These are phyloP conservation scores for Acanthosoma haemorrhoidale DNA, from an alignment of 2,888 invertebrate species.

Conservation along the genomic window DNA sequence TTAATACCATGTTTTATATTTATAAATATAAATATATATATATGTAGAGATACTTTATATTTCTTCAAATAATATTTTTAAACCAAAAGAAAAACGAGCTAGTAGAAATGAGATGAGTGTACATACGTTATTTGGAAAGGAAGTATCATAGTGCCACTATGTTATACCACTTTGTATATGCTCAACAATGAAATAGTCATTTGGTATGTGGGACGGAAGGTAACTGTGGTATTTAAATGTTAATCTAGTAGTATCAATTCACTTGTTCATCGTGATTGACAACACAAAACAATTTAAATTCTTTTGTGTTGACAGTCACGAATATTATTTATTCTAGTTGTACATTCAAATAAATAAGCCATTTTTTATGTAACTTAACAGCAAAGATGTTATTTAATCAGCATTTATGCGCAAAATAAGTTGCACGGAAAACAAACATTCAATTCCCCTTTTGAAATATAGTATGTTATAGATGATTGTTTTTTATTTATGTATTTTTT, in stretches of 20 bases:
- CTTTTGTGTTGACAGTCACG: constrained; percentile 33
- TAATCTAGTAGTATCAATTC: constrained; percentile 13
- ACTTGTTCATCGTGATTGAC: constrained; percentile 19
- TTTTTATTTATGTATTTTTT: background rate
- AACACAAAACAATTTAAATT: constrained; percentile 26
- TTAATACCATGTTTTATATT: constrained; percentile 30
- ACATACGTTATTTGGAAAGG: constrained; percentile 18
- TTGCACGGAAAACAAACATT: background rate
- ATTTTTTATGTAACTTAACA: background rate
- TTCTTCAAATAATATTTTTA: constrained; percentile 12
- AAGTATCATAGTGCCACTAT: constrained; percentile 33
- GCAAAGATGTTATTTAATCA: background rate
- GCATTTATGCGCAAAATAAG: background rate
- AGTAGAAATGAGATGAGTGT: constrained; percentile 15
- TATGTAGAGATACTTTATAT: constrained; percentile 30
- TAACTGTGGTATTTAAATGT: constrained; percentile 3
- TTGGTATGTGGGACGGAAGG: background rate
- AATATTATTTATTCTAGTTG: constrained; percentile 23
- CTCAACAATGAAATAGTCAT: constrained; percentile 27
- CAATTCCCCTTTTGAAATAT: background rate
- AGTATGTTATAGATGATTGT: constrained; percentile 2
- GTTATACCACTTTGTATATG: constrained; percentile 24
- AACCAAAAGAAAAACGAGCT: constrained; percentile 17
- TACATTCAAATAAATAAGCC: background rate
- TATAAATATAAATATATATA: constrained; percentile 30